Percentiles rank a stretch among this genome's conserved stretches.
Evolutionary conservation across 2,113 vertebrate genomes (phyloP).

Genomic region (Carassius auratus): DNA sequence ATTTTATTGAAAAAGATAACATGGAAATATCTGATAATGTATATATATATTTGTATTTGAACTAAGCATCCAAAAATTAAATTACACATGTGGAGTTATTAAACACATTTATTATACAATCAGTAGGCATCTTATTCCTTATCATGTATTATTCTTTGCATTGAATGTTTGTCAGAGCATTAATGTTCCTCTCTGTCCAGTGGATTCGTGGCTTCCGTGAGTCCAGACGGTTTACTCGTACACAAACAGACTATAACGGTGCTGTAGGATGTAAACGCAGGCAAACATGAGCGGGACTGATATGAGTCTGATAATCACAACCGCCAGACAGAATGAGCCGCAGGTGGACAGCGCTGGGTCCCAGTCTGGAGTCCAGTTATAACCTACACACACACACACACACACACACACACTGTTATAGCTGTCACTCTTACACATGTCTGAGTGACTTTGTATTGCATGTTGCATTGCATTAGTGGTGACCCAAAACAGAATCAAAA

Average conservation of each 20-base stretch:
- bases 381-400: constrained; percentile 49
- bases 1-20: no score
- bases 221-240: constrained; percentile 61
- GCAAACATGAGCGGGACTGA: constrained; percentile 58
- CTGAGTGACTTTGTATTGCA: background rate
- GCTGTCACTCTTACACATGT: background rate
- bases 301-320: constrained; percentile 66
- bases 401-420: no score
- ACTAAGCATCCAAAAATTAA: no score
- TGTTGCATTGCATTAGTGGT: background rate
- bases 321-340: background rate
- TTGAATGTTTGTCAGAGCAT: no score
- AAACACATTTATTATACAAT: no score
- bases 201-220: background rate
- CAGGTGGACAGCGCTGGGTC: constrained; percentile 36
- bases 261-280: constrained; percentile 57
- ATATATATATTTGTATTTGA: no score
- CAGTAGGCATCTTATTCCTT: no score
- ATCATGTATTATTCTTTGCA: no score
- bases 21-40: no score
- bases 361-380: constrained; percentile 71
- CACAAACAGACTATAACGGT: constrained; percentile 69
- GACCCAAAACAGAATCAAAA: no score
- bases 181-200: background rate
- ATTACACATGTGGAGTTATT: no score